Conservation (phyloP, 2,888 invertebrate species). For the Vannuccia rotundouncinata region DNA sequence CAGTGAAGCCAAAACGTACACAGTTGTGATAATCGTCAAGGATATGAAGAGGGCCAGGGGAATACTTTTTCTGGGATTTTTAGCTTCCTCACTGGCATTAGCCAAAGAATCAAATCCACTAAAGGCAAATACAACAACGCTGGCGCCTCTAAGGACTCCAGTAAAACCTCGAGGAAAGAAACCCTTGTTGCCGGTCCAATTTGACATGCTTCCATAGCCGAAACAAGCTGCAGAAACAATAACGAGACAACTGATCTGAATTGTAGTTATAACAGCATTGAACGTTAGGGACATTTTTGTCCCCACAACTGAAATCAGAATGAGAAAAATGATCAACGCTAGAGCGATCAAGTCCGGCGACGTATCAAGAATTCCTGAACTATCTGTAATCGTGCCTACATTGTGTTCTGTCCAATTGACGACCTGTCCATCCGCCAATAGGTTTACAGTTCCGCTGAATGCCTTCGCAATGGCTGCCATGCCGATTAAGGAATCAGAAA, state of each 20-base stretch:
- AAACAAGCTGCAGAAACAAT: slow-evolving; percentile 34
- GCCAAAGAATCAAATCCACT: slow-evolving; percentile 38
- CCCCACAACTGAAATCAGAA: slow-evolving; percentile 38
- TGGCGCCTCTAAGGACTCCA: slow-evolving; percentile 37
- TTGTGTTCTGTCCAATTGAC: slow-evolving; percentile 28
- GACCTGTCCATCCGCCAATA: slow-evolving; percentile 27
- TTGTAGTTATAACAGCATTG: slow-evolving; percentile 34
- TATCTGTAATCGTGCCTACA: neutral
- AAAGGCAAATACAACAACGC: slow-evolving; percentile 39
- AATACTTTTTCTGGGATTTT: slow-evolving; percentile 37
- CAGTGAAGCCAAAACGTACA: slow-evolving; percentile 36
- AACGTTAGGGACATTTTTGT: slow-evolving; percentile 39
- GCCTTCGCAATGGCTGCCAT: slow-evolving; percentile 40
- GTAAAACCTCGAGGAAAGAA: slow-evolving; percentile 34
- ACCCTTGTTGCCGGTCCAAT: slow-evolving; percentile 36
- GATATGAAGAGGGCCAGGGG: slow-evolving; percentile 37
- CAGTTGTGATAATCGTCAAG: slow-evolving; percentile 34
- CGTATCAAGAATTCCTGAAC: slow-evolving; percentile 10
- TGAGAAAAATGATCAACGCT: slow-evolving; percentile 19
- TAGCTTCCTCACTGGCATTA: slow-evolving; percentile 39
- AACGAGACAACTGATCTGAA: slow-evolving; percentile 36
- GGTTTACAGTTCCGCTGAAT: slow-evolving; percentile 37
- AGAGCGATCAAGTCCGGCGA: slow-evolving; percentile 38
- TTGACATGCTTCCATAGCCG: slow-evolving; percentile 25
- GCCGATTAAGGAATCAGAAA: slow-evolving; percentile 36